phyloP scores from a whole-genome alignment of 35 echinoderm and acorn worm species.

The Lytechinus pictus region DNA sequence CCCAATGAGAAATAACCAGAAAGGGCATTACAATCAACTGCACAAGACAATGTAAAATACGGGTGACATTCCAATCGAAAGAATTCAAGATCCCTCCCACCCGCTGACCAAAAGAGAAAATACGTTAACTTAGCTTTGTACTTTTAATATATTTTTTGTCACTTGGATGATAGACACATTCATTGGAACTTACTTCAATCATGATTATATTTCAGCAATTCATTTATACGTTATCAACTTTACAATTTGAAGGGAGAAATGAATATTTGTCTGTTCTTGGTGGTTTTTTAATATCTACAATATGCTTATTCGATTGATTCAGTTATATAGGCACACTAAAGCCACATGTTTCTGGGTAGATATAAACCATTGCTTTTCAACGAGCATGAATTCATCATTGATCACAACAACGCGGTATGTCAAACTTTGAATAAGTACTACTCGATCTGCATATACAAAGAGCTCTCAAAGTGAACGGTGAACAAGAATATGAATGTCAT shows the following conservation, averaged over 20 bases:
- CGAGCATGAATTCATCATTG: not conserved
- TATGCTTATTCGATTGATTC: too few relatives aligned
- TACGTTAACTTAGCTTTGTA: not conserved
- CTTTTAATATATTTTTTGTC: not conserved
- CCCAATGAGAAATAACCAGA: not conserved
- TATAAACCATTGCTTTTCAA: not conserved
- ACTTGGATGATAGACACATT: not conserved
- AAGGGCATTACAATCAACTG: not conserved
- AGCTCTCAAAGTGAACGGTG: not conserved
- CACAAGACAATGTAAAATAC: not conserved
- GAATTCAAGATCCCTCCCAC: not conserved
- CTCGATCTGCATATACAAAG: not conserved
- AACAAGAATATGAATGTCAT: not conserved
- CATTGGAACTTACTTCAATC: not conserved
- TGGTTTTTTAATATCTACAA: too few relatives aligned
- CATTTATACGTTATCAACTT: too few relatives aligned
- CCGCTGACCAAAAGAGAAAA: not conserved
- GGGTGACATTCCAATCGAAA: not conserved
- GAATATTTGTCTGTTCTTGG: too few relatives aligned
- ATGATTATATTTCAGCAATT: not conserved
- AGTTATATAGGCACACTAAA: not conserved
- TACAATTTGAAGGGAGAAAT: too few relatives aligned
- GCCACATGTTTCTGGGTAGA: not conserved
- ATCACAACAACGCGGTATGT: not conserved
- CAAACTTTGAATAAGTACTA: not conserved